A percentile compares a stretch with the other conserved stretches of the same genome.
Evolutionary conservation across 2,113 vertebrate genomes (phyloP).

Genomic region (Phasianus colchicus): DNA sequence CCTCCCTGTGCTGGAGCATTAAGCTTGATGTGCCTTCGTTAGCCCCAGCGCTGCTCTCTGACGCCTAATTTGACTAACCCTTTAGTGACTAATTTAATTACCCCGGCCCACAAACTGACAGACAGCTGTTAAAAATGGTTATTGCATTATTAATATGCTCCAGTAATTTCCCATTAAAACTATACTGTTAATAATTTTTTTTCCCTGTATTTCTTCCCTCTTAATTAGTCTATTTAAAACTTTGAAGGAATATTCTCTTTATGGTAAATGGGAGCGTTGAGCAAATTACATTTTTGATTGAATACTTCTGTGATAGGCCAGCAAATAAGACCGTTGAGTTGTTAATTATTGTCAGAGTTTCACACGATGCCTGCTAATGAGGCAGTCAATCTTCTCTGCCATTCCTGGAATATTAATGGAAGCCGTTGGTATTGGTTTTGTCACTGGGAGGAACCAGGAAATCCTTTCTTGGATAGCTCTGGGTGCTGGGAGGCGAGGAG

Average conservation of each 20-base stretch:
- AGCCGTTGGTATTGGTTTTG: slow-evolving; percentile 39
- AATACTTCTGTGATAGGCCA: slow-evolving; percentile 86
- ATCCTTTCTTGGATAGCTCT: background rate
- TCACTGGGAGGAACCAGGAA: slow-evolving; percentile 19
- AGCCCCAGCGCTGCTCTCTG: background rate
- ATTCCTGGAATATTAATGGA: slow-evolving; percentile 79
- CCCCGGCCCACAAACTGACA: slow-evolving; percentile 77
- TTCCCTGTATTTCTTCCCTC: slow-evolving; percentile 81
- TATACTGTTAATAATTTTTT: slow-evolving; percentile 82
- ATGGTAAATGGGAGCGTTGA: slow-evolving; percentile 80
- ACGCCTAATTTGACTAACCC: slow-evolving; percentile 72
- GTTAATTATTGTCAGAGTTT: slow-evolving; percentile 87
- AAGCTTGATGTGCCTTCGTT: background rate
- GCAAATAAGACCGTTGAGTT: slow-evolving; percentile 84
- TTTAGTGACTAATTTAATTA: slow-evolving; percentile 84
- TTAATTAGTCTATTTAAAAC: slow-evolving; percentile 89
- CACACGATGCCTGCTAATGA: slow-evolving; percentile 82
- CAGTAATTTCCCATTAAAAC: slow-evolving; percentile 85
- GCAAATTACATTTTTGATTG: slow-evolving; percentile 88
- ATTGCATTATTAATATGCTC: slow-evolving; percentile 85
- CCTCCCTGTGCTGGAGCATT: background rate
- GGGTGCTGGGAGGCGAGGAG: no score
- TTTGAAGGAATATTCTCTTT: slow-evolving; percentile 82
- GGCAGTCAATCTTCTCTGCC: slow-evolving; percentile 83
- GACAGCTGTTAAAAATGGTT: slow-evolving; percentile 85